phyloP scores from a whole-genome alignment of 2,113 vertebrate genomes.

The Labeo catla region DNA sequence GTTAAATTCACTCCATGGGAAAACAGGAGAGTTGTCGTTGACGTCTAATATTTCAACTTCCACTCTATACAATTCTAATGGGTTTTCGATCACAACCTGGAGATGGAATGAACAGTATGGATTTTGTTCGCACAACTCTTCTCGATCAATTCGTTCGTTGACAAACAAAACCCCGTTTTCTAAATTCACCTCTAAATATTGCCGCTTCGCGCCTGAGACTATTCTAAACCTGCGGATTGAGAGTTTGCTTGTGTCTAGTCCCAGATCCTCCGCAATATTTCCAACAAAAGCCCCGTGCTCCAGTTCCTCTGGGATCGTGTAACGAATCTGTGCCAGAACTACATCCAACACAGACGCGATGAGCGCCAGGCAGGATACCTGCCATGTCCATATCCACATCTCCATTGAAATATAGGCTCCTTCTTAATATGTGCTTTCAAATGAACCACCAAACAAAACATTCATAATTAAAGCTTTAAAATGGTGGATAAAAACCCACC shows the following conservation, averaged over 20 bases:
- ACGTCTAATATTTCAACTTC: conserved; percentile 70
- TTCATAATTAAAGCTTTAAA: background rate
- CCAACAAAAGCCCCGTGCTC: conserved; percentile 72
- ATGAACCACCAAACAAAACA: background rate
- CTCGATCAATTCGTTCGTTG: conserved; percentile 70
- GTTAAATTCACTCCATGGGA: conserved; percentile 53
- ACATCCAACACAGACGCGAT: conserved; percentile 57
- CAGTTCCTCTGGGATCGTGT: conserved; percentile 73
- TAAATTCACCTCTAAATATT: conserved; percentile 72
- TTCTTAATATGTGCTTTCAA: background rate
- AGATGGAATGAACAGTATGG: conserved; percentile 68
- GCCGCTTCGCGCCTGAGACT: conserved; percentile 65
- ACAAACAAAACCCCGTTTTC: conserved; percentile 73
- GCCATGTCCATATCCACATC: conserved; percentile 57
- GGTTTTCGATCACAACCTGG: conserved; percentile 74
- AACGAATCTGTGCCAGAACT: conserved; percentile 70
- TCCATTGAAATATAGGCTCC: conserved; percentile 59
- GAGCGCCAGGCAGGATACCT: conserved; percentile 51
- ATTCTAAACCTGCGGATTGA: conserved; percentile 69
- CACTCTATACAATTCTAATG: conserved; percentile 70
- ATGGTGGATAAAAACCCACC: background rate
- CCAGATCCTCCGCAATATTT: conserved; percentile 74
- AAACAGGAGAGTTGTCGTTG: conserved; percentile 72
- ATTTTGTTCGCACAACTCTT: conserved; percentile 72
- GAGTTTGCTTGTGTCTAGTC: conserved; percentile 54